These are phyloP conservation scores for Meiosimyza platycephala DNA, from an alignment of 2,888 invertebrate species.

Conservation along the genomic window DNA sequence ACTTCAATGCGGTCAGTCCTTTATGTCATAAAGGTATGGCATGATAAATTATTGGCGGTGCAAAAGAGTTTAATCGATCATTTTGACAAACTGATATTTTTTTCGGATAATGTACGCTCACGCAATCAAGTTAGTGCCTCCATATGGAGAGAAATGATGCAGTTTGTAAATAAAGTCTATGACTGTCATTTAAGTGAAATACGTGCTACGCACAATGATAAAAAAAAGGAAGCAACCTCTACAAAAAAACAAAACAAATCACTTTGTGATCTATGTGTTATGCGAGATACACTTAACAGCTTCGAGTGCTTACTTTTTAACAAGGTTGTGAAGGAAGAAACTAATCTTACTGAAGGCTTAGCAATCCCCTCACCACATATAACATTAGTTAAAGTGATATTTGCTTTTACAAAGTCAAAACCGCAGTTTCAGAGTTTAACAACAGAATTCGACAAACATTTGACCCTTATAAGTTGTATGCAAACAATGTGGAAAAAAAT, in stretches of 20 bases:
- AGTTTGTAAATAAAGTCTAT: slow-evolving; percentile 57
- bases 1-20: slow-evolving; percentile 47
- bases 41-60: slow-evolving; percentile 47
- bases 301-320: slow-evolving; percentile 73
- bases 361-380: slow-evolving; percentile 75
- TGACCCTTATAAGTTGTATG: slow-evolving; percentile 70
- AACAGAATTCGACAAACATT: slow-evolving; percentile 46
- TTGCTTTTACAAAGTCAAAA: slow-evolving; percentile 65
- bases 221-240: slow-evolving; percentile 18
- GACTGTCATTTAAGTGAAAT: slow-evolving; percentile 63
- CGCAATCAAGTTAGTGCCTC: slow-evolving; percentile 46
- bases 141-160: slow-evolving; percentile 46
- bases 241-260: slow-evolving; percentile 34
- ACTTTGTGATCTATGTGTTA: slow-evolving; percentile 67
- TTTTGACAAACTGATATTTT: slow-evolving; percentile 53
- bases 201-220: slow-evolving; percentile 44
- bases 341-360: slow-evolving; percentile 70
- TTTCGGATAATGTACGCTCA: slow-evolving; percentile 52
- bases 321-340: slow-evolving; percentile 64
- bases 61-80: slow-evolving; percentile 45
- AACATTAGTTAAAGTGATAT: slow-evolving; percentile 69
- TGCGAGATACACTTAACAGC: slow-evolving; percentile 66
- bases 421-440: slow-evolving; percentile 42
- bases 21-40: slow-evolving; percentile 57
- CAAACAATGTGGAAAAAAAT: slow-evolving; percentile 72